Conservation (phyloP, 2,113 vertebrate species). For the Azemiops feae region DNA sequence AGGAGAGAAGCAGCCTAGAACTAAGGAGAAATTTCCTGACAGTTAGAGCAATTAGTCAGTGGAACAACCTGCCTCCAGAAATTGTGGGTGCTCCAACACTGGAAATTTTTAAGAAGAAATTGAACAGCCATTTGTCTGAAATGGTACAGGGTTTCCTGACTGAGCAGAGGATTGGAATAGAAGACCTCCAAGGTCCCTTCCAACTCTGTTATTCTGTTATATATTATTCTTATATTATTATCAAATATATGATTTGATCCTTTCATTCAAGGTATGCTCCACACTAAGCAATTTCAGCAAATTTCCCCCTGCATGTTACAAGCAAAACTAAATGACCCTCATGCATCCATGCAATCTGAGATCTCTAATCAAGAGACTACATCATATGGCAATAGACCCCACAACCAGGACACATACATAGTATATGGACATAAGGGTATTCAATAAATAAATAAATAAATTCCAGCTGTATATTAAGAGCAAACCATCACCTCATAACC, state of each 20-base stretch:
- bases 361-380: not conserved
- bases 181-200: not conserved
- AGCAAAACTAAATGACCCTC: not conserved
- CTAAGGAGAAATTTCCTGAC: no score
- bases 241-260: not conserved
- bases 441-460: not conserved
- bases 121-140: not conserved
- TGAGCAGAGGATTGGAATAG: not conserved
- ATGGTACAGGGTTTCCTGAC: not conserved
- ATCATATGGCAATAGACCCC: not conserved
- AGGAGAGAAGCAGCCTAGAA: no score
- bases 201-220: not conserved
- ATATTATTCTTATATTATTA: not conserved
- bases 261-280: not conserved
- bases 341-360: not conserved
- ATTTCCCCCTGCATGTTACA: not conserved
- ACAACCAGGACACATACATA: not conserved
- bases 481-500: not conserved
- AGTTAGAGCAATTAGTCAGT: not conserved
- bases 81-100: not conserved
- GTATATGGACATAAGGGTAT: not conserved
- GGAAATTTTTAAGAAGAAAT: not conserved
- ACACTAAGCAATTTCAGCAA: not conserved
- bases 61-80: not conserved
- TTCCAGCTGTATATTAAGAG: not conserved